Conservation (phyloP, 2,888 invertebrate genomes). For the Stenodera caucasica region DNA sequence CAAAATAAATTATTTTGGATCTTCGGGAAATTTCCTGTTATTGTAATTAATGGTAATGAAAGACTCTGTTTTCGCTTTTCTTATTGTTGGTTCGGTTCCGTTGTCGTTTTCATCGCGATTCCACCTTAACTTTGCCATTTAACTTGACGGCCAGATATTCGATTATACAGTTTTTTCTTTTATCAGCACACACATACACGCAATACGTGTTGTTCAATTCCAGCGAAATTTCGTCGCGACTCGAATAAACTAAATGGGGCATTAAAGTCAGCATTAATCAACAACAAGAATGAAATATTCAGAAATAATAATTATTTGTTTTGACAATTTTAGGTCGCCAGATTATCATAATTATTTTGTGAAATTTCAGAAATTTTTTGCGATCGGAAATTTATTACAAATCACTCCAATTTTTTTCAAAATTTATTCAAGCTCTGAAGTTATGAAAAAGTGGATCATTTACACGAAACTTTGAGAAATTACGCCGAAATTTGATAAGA, state of each 20-base stretch:
- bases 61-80: too few relatives aligned
- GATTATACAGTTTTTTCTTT: not conserved
- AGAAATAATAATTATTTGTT: not conserved
- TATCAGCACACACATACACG: not conserved
- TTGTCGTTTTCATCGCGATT: not conserved
- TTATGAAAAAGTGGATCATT: too few relatives aligned
- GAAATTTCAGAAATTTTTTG: not conserved
- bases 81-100: not conserved
- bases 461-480: too few relatives aligned
- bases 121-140: not conserved
- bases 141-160: not conserved
- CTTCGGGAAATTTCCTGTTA: too few relatives aligned
- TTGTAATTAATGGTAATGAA: too few relatives aligned
- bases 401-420: too few relatives aligned
- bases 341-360: not conserved
- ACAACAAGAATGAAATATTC: not conserved
- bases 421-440: too few relatives aligned
- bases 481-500: too few relatives aligned
- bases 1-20: too few relatives aligned
- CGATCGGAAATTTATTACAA: too few relatives aligned
- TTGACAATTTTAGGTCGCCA: not conserved
- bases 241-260: not conserved
- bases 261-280: not conserved
- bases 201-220: constrained; percentile 1
- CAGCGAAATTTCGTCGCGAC: not conserved